These are phyloP conservation scores for Muraenolepis orangiensis DNA, from an alignment of 2,797 vertebrate species.

Conservation along the genomic window DNA sequence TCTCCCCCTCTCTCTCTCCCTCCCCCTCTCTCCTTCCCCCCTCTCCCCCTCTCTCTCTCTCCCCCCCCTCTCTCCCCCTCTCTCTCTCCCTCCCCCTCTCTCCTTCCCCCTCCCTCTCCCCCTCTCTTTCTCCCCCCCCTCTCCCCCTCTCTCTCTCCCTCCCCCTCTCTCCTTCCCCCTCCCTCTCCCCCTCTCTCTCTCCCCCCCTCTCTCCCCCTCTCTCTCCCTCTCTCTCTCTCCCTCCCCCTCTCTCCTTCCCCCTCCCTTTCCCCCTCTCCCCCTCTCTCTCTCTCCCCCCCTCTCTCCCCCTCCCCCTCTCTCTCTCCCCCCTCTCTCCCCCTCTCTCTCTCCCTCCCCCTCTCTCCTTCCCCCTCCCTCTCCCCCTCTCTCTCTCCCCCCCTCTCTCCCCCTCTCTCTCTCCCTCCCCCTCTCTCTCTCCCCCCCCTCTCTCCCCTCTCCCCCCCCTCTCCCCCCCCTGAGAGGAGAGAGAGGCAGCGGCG, in stretches of 20 bases:
- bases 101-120: constrained; percentile 10
- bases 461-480: too few relatives aligned
- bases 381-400: too few relatives aligned
- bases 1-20: constrained; percentile 11
- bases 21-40: constrained; percentile 11
- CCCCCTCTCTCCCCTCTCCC: too few relatives aligned
- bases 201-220: constrained; percentile 9
- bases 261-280: constrained; percentile 9
- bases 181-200: constrained; percentile 9
- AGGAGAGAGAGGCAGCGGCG: neutral
- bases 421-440: constrained; percentile 8
- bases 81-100: constrained; percentile 18
- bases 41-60: too few relatives aligned
- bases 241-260: constrained; percentile 13
- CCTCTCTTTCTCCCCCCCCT: too few relatives aligned
- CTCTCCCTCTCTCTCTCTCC: too few relatives aligned
- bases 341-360: constrained; percentile 21
- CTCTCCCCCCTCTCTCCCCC: constrained; percentile 20
- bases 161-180: constrained; percentile 10
- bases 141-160: constrained; percentile 10
- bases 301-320: neutral
- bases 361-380: constrained; percentile 11
- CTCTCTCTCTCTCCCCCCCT: constrained; percentile 27
- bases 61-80: too few relatives aligned
- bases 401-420: constrained; percentile 11